phyloP scores from a whole-genome alignment of 2,797 vertebrate genomes.

The Aselliscus stoliczkanus region DNA sequence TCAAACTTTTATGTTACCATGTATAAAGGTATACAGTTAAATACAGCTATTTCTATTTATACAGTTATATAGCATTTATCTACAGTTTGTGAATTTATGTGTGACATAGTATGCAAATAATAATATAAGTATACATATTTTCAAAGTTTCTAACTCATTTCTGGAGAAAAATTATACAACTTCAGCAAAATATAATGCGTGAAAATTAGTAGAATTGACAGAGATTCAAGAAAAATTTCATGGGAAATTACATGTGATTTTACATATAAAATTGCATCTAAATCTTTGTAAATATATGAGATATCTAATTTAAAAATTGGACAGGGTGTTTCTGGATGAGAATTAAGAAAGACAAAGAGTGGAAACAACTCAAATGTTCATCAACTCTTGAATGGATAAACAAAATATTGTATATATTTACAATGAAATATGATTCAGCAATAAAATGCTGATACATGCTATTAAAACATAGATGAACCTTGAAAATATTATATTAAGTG shows the following conservation, averaged over 20 bases:
- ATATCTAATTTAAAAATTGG: not conserved
- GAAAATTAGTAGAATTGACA: not conserved
- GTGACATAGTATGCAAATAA: not conserved
- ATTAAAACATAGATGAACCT: not conserved
- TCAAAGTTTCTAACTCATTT: not conserved
- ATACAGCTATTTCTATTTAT: not conserved
- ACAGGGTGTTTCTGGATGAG: not conserved
- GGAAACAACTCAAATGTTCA: not conserved
- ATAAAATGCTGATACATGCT: not conserved
- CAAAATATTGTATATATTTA: not conserved
- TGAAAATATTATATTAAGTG: not conserved
- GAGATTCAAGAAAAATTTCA: not conserved
- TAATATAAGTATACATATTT: not conserved
- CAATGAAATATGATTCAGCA: not conserved
- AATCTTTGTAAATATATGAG: not conserved
- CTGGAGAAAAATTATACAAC: not conserved
- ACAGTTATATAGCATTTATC: not conserved
- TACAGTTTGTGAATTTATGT: not conserved
- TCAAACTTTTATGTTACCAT: not conserved
- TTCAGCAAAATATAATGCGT: not conserved
- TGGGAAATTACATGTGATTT: not conserved
- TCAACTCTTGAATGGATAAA: not conserved
- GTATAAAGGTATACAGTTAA: not conserved
- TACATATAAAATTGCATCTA: not conserved
- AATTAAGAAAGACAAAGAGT: not conserved